Evolutionary conservation across 1,140 invertebrate species (phyloP), one percentile per base, ranked within the genome.

Genomic region (Trichonephila clavata): DNA sequence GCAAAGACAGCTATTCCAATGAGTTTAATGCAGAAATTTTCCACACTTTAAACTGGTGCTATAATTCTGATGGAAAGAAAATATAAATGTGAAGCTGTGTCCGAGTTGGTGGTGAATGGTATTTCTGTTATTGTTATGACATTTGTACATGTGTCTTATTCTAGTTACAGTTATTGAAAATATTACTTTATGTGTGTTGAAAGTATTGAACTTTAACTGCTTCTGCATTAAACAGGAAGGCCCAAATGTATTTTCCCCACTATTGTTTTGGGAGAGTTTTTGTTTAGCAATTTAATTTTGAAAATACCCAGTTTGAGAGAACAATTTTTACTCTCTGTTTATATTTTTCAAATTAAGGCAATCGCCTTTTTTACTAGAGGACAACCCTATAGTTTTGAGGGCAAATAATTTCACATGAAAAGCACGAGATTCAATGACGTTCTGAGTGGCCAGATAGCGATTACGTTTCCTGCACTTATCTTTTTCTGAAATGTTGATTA

Each of bases 1-100:
- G 91, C 92, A 93, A 32, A 93, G 92, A 63, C 92, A 93, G 43
- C 39, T 93, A 65, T 93, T 86, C 50, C 86, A 57, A n/a, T 68
- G 27, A 86, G 57, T 65, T 32, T 57, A 27, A 80, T 27, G 10
- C 27, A 83, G n/a, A 60, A 32, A 32, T 86, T 39, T 43, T 24
- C 32, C 6, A 84, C 43, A 27, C 21, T 88, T 80, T 61, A 93
- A 60, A 20, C 80, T 61, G 92, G 92, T 93, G 92, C 92, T 93
- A 68, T 71, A 77, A 59, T 81, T 20, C 39, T 7, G 21, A n/a
- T 50, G 27, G 20, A 24, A 60, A 86, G 8, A 18, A 86, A 86
- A 43, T 63, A 20, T 68, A 50, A 50, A 50, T 50, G 50, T 50
- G 50, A 50, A 50, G 50, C 27, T 18, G 59, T 24, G 59, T 59